Evolutionary conservation across 2,888 invertebrate species (phyloP), one percentile per base, ranked within the genome.

Genomic region (Calameuta filiformis): DNA sequence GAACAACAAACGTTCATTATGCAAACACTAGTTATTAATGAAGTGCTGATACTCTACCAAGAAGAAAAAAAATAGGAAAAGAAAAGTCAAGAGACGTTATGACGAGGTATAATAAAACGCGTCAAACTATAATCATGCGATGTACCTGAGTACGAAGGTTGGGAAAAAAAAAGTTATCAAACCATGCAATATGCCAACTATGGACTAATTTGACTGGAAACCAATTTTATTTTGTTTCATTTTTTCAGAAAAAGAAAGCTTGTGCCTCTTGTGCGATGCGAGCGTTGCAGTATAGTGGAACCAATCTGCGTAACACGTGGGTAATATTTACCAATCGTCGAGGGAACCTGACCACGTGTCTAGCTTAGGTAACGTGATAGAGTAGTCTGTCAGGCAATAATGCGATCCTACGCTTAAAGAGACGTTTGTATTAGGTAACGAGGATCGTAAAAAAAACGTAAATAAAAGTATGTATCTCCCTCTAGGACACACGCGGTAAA

Each of bases 221-320:
- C 23, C 56, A 56, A 2, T 56, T 56, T 23, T 9, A 9, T 56
- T 56, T 23, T 9, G 12, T 40, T 15, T 56, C 2, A 2, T 85
- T 77, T 73, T 81, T 79, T 83, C 83, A 87, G 89, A 90, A 90
- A 90, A 90, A 89, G 82, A 90, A 90, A 90, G 90, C 90, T 90
- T 89, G 88, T 84, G 78, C 78, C 79, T 79, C 56, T 56, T 56
- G 56, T 56, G 15, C 23, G 33, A 69, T 30, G 74, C 34, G 11
- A 73, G 77, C 74, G 73, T 73, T 74, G 68, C 68, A 81, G 79
- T 83, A 80, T 79, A 82, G 80, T 81, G 81, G 82, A 81, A 84
- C 79, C 82, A 83, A 80, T 75, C 81, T 74, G 78, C 77, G 78
- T 81, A 23, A 56, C 56, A 23, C 56, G 56, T 56, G 23, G 56